These are phyloP conservation scores for Champsocephalus gunnari DNA, from an alignment of 2,797 vertebrate genomes.

Conservation along the genomic window DNA sequence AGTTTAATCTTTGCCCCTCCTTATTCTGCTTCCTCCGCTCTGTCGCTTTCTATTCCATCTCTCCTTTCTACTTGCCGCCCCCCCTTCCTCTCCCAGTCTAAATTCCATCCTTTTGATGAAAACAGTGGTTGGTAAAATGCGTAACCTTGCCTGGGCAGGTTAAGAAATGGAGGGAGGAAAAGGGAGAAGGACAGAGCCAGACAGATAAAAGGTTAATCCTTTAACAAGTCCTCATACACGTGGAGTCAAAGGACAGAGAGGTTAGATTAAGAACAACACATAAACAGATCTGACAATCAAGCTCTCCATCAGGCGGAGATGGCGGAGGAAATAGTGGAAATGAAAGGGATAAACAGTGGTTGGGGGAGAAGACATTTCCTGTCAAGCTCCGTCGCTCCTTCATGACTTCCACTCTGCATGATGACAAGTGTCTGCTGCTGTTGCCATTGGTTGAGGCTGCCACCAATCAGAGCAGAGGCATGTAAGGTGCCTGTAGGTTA, in stretches of 20 bases:
- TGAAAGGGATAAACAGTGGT: constrained; percentile 42
- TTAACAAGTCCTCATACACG: constrained; percentile 74
- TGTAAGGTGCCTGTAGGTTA: constrained; percentile 90
- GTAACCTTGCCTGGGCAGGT: constrained; percentile 70
- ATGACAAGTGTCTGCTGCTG: constrained; percentile 83
- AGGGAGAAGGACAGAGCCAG: constrained; percentile 38
- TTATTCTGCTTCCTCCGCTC: constrained; percentile 77
- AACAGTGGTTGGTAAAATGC: constrained; percentile 58
- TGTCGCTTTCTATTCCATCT: constrained; percentile 83
- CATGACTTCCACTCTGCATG: constrained; percentile 86
- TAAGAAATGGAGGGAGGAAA: constrained; percentile 48
- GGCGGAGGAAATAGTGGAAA: constrained; percentile 44
- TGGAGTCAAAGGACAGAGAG: constrained; percentile 66
- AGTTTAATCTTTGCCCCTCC: constrained; percentile 81
- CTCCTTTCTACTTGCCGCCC: constrained; percentile 32
- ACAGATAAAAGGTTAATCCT: constrained; percentile 79
- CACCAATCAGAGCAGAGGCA: constrained; percentile 86
- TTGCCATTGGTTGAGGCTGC: constrained; percentile 81
- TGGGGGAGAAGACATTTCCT: constrained; percentile 70
- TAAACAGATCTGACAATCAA: constrained; percentile 47
- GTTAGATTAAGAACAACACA: constrained; percentile 47
- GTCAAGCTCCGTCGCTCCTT: constrained; percentile 76
- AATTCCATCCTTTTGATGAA: constrained; percentile 67
- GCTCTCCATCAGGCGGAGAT: constrained; percentile 20
- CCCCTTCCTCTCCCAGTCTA: constrained; percentile 37